Conservation (phyloP, 2,797 vertebrate genomes). For the Hoplostethus atlanticus region DNA sequence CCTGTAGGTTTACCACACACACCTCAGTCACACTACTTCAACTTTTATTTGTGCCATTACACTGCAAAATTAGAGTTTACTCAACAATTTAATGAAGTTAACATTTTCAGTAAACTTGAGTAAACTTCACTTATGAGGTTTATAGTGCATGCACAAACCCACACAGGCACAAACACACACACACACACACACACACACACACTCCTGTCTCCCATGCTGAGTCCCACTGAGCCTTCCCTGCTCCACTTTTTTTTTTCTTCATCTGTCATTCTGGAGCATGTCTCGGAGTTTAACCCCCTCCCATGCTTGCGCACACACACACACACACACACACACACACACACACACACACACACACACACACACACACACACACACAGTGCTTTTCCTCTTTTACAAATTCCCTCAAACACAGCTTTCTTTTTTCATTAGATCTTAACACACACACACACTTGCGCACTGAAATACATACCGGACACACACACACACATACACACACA, state of each 20-base stretch:
- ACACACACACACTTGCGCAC: slow-evolving; percentile 1
- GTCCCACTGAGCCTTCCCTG: slow-evolving; percentile 69
- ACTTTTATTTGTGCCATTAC: not conserved
- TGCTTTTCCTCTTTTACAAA: slow-evolving; percentile 42
- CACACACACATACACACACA: not conserved
- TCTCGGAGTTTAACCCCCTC: slow-evolving; percentile 71
- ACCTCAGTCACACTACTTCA: not conserved
- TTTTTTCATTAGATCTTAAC: slow-evolving; percentile 22
- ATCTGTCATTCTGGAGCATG: slow-evolving; percentile 76
- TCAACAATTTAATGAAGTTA: slow-evolving; percentile 30
- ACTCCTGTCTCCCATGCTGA: slow-evolving; percentile 69
- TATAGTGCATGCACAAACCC: slow-evolving; percentile 10
- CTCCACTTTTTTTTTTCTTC: slow-evolving; percentile 65
- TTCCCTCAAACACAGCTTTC: slow-evolving; percentile 16
- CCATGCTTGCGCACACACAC: slow-evolving; percentile 42
- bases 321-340: slow-evolving; percentile 17
- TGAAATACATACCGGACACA: not conserved
- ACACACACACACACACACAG: not conserved
- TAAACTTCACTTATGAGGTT: slow-evolving; percentile 30
- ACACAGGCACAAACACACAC: slow-evolving; percentile 15
- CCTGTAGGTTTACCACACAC: not conserved
- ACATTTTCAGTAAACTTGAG: slow-evolving; percentile 53
- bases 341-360: slow-evolving; percentile 20
- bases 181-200: slow-evolving; percentile 34
- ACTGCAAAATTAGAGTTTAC: slow-evolving; percentile 7